These are phyloP conservation scores for Erebia palarica DNA, from an alignment of 2,888 invertebrate genomes.

Conservation along the genomic window DNA sequence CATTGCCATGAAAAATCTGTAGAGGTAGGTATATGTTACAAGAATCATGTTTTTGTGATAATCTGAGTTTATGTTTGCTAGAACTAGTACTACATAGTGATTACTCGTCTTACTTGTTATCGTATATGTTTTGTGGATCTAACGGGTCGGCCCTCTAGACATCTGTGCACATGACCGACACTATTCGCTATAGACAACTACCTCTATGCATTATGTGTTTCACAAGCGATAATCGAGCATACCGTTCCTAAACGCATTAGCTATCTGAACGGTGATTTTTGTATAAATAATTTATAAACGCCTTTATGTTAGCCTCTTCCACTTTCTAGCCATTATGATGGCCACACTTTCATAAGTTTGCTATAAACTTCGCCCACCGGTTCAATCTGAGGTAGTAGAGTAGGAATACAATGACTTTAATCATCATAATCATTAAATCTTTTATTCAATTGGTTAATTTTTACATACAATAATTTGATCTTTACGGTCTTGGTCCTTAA, in stretches of 20 bases:
- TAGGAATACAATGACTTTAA: not conserved
- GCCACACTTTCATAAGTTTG: conserved; percentile 38
- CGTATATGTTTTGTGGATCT: conserved; percentile 33
- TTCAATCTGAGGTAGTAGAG: conserved; percentile 14
- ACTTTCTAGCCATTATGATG: conserved; percentile 42
- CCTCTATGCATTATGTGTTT: conserved; percentile 22
- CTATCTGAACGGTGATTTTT: conserved; percentile 35
- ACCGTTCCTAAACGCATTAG: conserved; percentile 34
- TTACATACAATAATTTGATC: too few relatives aligned
- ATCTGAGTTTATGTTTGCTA: not conserved
- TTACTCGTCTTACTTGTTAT: conserved; percentile 21
- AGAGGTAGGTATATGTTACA: not conserved
- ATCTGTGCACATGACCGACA: conserved; percentile 41
- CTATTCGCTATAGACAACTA: conserved; percentile 16
- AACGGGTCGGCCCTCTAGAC: conserved; percentile 42
- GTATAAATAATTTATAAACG: conserved; percentile 36
- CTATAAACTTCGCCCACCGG: conserved; percentile 28
- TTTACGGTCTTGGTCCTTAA: too few relatives aligned
- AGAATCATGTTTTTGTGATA: conserved; percentile 1
- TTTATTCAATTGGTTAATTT: not conserved
- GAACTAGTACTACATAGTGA: not conserved
- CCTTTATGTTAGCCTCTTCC: conserved; percentile 30
- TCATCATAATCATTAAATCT: too few relatives aligned
- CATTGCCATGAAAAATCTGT: not conserved
- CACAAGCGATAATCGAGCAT: conserved; percentile 37